Evolutionary conservation across 2,888 invertebrate species (phyloP).

Genomic region (Ditylenchus weischeri): DNA sequence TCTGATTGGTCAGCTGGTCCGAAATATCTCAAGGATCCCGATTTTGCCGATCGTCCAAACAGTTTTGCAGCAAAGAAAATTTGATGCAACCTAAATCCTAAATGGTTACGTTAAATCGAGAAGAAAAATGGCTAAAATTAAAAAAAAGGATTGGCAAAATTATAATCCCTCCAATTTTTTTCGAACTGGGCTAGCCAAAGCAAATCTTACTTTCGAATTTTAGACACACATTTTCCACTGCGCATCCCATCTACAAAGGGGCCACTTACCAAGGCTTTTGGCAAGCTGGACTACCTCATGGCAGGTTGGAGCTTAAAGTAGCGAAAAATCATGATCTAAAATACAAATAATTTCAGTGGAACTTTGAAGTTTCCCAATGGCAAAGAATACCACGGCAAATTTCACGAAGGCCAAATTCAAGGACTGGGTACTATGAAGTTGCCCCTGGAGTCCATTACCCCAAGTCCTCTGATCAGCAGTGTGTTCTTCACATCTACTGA

Average conservation of each 20-base stretch:
- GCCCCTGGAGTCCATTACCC: constrained; percentile 2
- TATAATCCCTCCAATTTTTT: no score
- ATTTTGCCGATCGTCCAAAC: no score
- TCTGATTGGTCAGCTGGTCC: no score
- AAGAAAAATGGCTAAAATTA: no score
- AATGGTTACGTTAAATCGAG: no score
- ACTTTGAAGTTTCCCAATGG: constrained; percentile 79
- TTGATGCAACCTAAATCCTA: no score
- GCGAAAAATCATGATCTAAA: background rate
- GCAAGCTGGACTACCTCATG: constrained; percentile 79
- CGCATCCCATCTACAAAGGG: constrained; percentile 60
- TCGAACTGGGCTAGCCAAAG: no score
- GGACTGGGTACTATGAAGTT: constrained; percentile 23
- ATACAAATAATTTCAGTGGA: constrained; percentile 63
- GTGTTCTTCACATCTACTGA: constrained; percentile 26
- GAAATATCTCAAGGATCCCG: no score
- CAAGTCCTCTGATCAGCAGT: constrained; percentile 28
- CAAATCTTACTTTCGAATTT: no score
- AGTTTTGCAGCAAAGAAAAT: no score
- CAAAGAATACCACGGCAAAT: constrained; percentile 75
- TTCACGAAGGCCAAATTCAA: constrained; percentile 70
- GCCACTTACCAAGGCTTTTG: constrained; percentile 77
- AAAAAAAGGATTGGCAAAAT: no score
- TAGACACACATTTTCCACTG: constrained; percentile 17
- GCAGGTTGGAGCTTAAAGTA: constrained; percentile 61